These are phyloP conservation scores for Isoperla grammatica DNA, from an alignment of 2,888 invertebrate species.

Conservation along the genomic window DNA sequence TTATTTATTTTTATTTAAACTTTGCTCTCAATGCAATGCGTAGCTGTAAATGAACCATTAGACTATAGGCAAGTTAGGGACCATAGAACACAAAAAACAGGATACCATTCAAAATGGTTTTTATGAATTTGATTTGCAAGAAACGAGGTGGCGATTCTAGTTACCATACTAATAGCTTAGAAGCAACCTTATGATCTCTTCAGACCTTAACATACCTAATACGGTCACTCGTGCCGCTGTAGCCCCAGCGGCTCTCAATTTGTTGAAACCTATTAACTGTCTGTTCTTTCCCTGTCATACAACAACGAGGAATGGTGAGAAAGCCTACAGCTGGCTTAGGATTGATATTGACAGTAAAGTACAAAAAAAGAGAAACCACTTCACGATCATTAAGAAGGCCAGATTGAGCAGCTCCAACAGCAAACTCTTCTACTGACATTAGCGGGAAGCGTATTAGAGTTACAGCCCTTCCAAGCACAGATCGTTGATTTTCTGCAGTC, in stretches of 20 bases:
- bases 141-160: no score
- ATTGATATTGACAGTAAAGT: conserved; percentile 57
- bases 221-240: conserved; percentile 74
- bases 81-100: no score
- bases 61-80: no score
- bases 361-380: conserved; percentile 64
- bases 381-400: conserved; percentile 70
- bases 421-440: conserved; percentile 83
- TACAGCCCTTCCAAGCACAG: conserved; percentile 63
- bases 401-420: conserved; percentile 67
- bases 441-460: conserved; percentile 72
- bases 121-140: no score
- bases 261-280: conserved; percentile 68
- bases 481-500: conserved; percentile 61
- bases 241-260: conserved; percentile 77
- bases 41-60: no score
- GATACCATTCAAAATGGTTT: no score
- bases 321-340: conserved; percentile 71
- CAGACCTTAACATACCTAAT: conserved; percentile 55
- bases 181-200: no score
- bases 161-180: no score
- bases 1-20: no score
- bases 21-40: no score
- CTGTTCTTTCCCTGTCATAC: conserved; percentile 72
- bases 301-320: conserved; percentile 64